Conservation (phyloP, 2,888 invertebrate species). For the Stomorhina lunata region DNA sequence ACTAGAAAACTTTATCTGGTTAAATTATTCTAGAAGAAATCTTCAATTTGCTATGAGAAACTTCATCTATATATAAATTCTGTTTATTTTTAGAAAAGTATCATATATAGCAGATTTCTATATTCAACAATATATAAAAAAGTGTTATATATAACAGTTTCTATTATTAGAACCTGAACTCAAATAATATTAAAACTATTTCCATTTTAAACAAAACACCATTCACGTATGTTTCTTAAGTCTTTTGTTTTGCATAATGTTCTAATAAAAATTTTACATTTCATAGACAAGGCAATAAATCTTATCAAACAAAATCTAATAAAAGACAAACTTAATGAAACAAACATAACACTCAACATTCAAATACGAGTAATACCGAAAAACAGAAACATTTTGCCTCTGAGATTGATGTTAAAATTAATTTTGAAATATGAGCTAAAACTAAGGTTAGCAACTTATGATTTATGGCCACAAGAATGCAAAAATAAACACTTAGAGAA, state of each 20-base stretch:
- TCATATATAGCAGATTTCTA: too few relatives aligned
- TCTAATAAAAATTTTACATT: constrained; percentile 18
- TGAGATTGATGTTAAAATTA: constrained; percentile 55
- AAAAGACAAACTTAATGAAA: constrained; percentile 12
- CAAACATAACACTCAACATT: neutral
- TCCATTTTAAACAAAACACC: neutral
- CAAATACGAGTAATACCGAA: neutral
- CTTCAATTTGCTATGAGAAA: too few relatives aligned
- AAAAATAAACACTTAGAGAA: neutral
- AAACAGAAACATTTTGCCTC: neutral
- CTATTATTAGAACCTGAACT: too few relatives aligned
- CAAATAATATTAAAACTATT: too few relatives aligned
- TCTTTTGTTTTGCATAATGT: constrained; percentile 19
- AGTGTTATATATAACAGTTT: too few relatives aligned
- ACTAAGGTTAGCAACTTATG: constrained; percentile 59
- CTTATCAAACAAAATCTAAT: neutral
- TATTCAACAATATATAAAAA: too few relatives aligned
- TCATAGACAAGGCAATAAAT: constrained; percentile 19
- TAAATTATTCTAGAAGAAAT: too few relatives aligned
- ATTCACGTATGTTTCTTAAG: neutral
- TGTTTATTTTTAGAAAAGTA: too few relatives aligned
- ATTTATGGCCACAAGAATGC: constrained; percentile 55
- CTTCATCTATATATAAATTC: too few relatives aligned
- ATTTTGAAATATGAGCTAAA: constrained; percentile 54
- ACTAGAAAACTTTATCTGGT: too few relatives aligned